Evolutionary conservation across 1,140 invertebrate genomes (phyloP).

Genomic region (Drosophila chauvacae): DNA sequence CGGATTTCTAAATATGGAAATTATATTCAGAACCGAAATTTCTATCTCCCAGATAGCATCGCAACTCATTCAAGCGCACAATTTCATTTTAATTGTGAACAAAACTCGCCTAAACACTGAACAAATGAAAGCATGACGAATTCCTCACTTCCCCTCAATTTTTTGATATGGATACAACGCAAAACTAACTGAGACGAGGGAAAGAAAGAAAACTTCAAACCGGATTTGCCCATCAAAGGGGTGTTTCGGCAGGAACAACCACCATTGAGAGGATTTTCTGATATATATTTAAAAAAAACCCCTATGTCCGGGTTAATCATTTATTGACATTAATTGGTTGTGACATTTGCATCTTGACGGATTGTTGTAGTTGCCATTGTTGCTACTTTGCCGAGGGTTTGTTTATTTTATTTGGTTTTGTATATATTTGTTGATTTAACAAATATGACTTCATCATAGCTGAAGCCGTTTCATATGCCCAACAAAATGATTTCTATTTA

Average conservation of each 20-base stretch:
- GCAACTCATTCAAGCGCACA: constrained; percentile 52
- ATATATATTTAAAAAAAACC: not conserved
- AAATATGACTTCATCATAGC: constrained; percentile 78
- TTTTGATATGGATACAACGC: constrained; percentile 36
- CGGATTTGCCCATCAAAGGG: constrained; percentile 51
- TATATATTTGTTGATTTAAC: constrained; percentile 60
- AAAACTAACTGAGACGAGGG: constrained; percentile 29
- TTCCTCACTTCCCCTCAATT: constrained; percentile 33
- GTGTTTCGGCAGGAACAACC: constrained; percentile 37
- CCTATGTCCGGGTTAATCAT: constrained; percentile 51
- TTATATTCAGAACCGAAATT: constrained; percentile 11
- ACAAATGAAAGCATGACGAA: constrained; percentile 79
- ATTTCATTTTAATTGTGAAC: constrained; percentile 81
- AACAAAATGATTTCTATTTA: constrained; percentile 32
- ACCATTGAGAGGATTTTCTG: constrained; percentile 11
- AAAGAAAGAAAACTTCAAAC: constrained; percentile 31
- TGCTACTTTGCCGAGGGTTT: constrained; percentile 71
- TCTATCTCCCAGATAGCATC: constrained; percentile 18
- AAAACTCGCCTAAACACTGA: constrained; percentile 73
- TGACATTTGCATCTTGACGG: constrained; percentile 84
- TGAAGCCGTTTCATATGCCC: constrained; percentile 46
- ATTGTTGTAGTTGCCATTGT: constrained; percentile 80
- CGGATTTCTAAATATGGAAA: constrained; percentile 13
- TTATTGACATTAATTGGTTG: constrained; percentile 84
- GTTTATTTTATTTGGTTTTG: constrained; percentile 38